phyloP scores from a whole-genome alignment of 2,113 vertebrate genomes.

The Leptobrachium ailaonicum region DNA sequence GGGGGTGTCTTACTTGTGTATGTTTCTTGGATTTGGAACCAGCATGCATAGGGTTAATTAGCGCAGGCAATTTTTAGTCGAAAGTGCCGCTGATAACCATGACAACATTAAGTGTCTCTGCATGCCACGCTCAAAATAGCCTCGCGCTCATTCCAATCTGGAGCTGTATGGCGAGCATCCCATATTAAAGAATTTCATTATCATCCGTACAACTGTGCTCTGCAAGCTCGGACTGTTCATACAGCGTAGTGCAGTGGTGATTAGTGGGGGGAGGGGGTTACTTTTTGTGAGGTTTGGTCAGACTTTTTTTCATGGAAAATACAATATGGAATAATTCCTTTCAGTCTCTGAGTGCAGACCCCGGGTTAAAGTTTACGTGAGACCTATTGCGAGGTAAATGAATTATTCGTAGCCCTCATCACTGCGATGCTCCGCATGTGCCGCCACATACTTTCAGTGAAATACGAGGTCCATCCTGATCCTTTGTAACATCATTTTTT shows the following conservation, averaged over 20 bases:
- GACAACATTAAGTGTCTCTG: constrained; percentile 35
- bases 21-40: background rate
- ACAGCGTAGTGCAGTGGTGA: background rate
- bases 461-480: too few relatives aligned
- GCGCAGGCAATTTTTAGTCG: constrained; percentile 2
- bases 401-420: too few relatives aligned
- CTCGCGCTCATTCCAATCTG: constrained; percentile 29
- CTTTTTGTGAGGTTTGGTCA: background rate
- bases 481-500: too few relatives aligned
- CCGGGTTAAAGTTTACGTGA: too few relatives aligned
- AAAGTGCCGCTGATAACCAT: constrained; percentile 17
- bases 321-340: too few relatives aligned
- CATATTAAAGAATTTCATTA: constrained; percentile 7
- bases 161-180: constrained; percentile 22
- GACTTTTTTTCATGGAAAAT: too few relatives aligned
- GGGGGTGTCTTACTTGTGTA: too few relatives aligned
- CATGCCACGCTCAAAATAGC: constrained; percentile 41
- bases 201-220: background rate
- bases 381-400: too few relatives aligned
- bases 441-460: too few relatives aligned
- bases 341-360: too few relatives aligned
- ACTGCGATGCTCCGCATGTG: too few relatives aligned
- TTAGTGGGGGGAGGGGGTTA: background rate
- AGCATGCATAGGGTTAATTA: background rate
- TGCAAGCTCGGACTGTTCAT: background rate